phyloP scores from a whole-genome alignment of 2,888 invertebrate genomes.

The Cacoxenus indagator region DNA sequence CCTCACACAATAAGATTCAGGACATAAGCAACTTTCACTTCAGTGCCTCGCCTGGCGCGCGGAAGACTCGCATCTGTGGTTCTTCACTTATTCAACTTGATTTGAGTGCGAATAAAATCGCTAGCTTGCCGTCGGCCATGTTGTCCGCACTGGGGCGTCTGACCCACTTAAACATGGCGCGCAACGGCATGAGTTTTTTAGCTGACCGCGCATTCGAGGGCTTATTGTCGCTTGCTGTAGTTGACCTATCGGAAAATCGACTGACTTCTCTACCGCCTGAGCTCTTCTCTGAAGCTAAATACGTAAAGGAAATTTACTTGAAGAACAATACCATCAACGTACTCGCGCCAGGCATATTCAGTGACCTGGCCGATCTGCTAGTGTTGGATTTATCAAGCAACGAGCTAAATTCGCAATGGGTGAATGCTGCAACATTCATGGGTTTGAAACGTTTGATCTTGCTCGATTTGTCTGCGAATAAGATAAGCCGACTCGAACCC shows the following conservation, averaged over 20 bases:
- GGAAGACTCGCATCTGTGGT: conserved; percentile 70
- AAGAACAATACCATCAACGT: conserved; percentile 92
- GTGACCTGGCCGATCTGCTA: conserved; percentile 83
- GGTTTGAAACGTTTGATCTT: conserved; percentile 89
- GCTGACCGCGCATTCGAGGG: conserved; percentile 87
- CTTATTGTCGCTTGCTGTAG: conserved; percentile 82
- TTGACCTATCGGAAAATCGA: conserved; percentile 92
- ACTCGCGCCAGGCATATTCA: conserved; percentile 86
- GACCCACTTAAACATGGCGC: conserved; percentile 84
- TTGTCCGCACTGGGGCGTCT: conserved; percentile 85
- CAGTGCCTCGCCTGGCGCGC: conserved; percentile 75
- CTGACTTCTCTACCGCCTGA: conserved; percentile 88
- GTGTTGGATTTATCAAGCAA: conserved; percentile 88
- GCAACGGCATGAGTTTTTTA: conserved; percentile 90
- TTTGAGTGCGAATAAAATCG: conserved; percentile 87
- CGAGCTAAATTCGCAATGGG: conserved; percentile 87
- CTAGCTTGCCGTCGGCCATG: conserved; percentile 84
- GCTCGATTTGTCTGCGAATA: conserved; percentile 87
- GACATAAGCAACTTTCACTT: conserved; percentile 90
- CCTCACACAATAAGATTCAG: conserved; percentile 88
- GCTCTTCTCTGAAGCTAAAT: conserved; percentile 84
- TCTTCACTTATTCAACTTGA: conserved; percentile 85
- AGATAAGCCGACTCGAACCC: conserved; percentile 85
- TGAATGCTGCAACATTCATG: conserved; percentile 86
- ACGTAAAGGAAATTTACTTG: conserved; percentile 88